Percentiles rank a stretch among this genome's conserved stretches.
These are phyloP conservation scores for Gadopsis bispinosus DNA, from an alignment of 2,797 vertebrate genomes.

Conservation along the genomic window DNA sequence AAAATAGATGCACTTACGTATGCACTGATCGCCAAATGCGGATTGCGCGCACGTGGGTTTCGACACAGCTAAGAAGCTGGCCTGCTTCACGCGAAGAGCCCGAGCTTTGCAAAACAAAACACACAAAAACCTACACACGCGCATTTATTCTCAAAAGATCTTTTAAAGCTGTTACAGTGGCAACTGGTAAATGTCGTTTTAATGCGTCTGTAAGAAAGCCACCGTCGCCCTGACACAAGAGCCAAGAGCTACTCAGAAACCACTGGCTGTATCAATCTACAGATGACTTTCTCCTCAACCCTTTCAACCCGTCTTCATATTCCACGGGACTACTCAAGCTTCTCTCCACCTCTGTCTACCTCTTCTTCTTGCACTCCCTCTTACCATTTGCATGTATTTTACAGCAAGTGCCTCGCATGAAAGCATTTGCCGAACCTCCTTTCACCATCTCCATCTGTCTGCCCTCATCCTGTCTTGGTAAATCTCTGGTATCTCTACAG, in stretches of 20 bases:
- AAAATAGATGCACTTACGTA: conserved; percentile 14
- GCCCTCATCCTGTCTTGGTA: conserved; percentile 6
- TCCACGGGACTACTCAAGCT: neutral
- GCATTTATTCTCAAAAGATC: neutral
- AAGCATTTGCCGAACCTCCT: conserved; percentile 22
- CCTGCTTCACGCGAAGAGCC: neutral
- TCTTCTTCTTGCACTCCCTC: conserved; percentile 3
- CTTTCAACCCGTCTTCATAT: conserved; percentile 26
- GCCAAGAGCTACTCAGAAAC: conserved; percentile 33
- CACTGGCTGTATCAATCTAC: conserved; percentile 25
- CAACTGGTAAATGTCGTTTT: neutral
- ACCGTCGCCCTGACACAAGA: neutral
- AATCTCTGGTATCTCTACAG: conserved; percentile 17
- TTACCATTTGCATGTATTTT: conserved; percentile 34
- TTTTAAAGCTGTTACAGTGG: conserved; percentile 6
- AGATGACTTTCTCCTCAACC: conserved; percentile 20
- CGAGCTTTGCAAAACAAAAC: conserved; percentile 2
- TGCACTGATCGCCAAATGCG: neutral
- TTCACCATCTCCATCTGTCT: conserved; percentile 19
- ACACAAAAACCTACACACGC: neutral
- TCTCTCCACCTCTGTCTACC: conserved; percentile 8
- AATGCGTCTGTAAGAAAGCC: conserved; percentile 4
- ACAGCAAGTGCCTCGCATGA: conserved; percentile 1
- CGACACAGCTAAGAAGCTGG: neutral
- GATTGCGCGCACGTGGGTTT: neutral